Conservation (phyloP, 2,888 invertebrate species). For the Horisme vitalbata region DNA sequence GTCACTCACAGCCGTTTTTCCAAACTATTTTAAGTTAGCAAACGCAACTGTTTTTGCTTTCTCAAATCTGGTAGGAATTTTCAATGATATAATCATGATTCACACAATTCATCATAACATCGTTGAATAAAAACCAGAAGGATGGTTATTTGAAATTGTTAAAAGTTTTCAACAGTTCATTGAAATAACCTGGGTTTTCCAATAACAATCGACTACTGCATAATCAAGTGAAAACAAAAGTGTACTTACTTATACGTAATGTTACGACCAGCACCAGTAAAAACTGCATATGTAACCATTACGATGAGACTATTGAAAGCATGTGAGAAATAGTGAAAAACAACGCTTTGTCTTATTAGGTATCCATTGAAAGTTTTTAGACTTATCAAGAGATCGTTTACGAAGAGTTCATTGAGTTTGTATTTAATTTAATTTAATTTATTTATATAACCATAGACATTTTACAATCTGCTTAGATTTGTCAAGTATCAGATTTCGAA, state of each 20-base stretch:
- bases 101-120: too few relatives aligned
- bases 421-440: constrained; percentile 12
- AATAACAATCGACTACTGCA: constrained; percentile 14
- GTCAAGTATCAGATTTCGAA: too few relatives aligned
- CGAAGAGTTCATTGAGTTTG: constrained; percentile 14
- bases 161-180: neutral
- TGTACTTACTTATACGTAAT: constrained; percentile 25
- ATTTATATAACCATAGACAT: too few relatives aligned
- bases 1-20: too few relatives aligned
- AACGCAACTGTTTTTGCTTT: too few relatives aligned
- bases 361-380: constrained; percentile 20
- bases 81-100: too few relatives aligned
- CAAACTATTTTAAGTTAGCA: too few relatives aligned
- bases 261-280: constrained; percentile 41
- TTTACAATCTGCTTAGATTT: too few relatives aligned
- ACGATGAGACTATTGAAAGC: constrained; percentile 56
- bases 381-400: constrained; percentile 7
- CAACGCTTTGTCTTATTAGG: constrained; percentile 41
- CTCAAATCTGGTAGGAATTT: too few relatives aligned
- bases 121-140: too few relatives aligned
- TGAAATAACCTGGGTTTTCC: constrained; percentile 4
- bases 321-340: constrained; percentile 51
- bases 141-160: too few relatives aligned
- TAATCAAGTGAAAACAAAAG: constrained; percentile 48
- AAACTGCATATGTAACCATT: constrained; percentile 36